phyloP scores from a whole-genome alignment of 1,140 invertebrate species.

The Chionoecetes opilio region DNA sequence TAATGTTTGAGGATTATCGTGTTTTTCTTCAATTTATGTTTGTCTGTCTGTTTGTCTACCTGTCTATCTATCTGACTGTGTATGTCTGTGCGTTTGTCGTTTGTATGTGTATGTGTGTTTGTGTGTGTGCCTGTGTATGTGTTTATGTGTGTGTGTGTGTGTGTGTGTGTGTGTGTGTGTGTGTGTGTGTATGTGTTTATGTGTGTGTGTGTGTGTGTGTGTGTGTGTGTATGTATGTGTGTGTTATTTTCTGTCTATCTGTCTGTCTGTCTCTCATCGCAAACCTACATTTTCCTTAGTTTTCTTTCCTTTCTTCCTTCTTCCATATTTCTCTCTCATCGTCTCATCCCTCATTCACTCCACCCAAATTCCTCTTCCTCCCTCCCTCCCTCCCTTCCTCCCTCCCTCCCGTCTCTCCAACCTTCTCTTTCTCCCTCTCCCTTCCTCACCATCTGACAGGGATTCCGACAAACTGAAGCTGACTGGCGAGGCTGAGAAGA shows the following conservation, averaged over 20 bases:
- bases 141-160: background rate
- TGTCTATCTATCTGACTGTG: too few relatives aligned
- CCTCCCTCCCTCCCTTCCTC: background rate
- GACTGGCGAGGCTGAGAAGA: background rate
- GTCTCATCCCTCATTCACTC: constrained; percentile 27
- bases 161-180: background rate
- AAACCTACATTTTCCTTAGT: too few relatives aligned
- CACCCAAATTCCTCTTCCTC: constrained; percentile 5
- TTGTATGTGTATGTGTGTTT: too few relatives aligned
- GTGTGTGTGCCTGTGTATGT: background rate
- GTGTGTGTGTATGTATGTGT: background rate
- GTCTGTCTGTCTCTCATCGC: background rate
- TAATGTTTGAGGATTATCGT: background rate
- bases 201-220: background rate
- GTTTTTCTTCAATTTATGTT: background rate
- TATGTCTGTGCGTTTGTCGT: too few relatives aligned
- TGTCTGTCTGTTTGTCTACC: background rate
- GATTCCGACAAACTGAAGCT: background rate
- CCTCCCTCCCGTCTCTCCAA: too few relatives aligned
- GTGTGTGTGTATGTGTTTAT: background rate
- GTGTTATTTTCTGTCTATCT: background rate
- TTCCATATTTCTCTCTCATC: constrained; percentile 1
- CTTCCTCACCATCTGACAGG: background rate
- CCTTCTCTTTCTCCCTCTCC: too few relatives aligned
- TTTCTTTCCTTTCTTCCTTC: background rate